Percentiles rank a stretch among this genome's conserved stretches.
These are phyloP conservation scores for Drosophila percnosoma DNA, from an alignment of 2,888 invertebrate genomes.

Conservation along the genomic window DNA sequence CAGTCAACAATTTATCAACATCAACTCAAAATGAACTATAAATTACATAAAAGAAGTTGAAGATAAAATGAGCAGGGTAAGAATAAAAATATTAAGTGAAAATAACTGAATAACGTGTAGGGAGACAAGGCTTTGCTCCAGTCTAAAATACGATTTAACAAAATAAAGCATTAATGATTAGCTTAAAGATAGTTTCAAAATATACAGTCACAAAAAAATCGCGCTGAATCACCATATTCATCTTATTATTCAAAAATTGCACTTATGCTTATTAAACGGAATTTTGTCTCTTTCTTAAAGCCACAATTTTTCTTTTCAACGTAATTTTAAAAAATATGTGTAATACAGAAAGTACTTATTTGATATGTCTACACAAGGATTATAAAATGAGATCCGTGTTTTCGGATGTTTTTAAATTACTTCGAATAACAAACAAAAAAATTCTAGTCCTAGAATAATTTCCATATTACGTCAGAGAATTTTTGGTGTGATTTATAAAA, in stretches of 20 bases:
- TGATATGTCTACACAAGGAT: too few species aligned
- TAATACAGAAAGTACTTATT: too few species aligned
- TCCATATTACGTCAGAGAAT: background rate
- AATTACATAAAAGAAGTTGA: conserved; percentile 44
- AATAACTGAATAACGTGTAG: background rate
- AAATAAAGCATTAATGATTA: background rate
- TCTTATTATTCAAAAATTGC: too few species aligned
- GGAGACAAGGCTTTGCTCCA: background rate
- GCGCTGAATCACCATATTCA: too few species aligned
- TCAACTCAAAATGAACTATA: conserved; percentile 63
- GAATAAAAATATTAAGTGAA: background rate
- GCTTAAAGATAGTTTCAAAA: too few species aligned
- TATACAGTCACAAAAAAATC: too few species aligned
- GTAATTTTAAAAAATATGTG: too few species aligned
- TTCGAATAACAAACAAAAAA: background rate
- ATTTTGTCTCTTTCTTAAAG: too few species aligned
- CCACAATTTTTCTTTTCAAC: too few species aligned
- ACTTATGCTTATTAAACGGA: too few species aligned
- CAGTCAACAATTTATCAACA: conserved; percentile 70
- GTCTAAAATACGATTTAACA: background rate
- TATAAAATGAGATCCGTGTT: background rate
- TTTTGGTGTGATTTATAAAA: background rate
- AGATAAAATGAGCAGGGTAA: conserved; percentile 22
- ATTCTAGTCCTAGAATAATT: background rate
- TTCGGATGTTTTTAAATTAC: background rate